Evolutionary conservation across 2,888 invertebrate species (phyloP).

Genomic region (Leucoma salicis): DNA sequence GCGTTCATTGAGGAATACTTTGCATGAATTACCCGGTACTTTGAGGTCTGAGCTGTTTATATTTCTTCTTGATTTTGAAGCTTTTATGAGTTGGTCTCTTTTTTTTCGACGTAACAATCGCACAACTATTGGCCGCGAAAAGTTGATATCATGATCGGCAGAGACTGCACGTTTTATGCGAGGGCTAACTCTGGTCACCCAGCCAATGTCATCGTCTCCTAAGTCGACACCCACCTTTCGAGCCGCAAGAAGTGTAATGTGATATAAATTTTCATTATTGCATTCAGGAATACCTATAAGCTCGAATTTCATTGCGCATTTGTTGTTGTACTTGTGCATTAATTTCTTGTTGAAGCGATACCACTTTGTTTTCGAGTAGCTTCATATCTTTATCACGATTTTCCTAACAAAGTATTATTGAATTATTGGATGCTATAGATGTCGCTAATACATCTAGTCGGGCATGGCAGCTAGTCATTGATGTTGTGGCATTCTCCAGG

Average conservation of each 20-base stretch:
- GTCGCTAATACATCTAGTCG: slow-evolving; percentile 3
- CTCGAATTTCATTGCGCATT: slow-evolving; percentile 23
- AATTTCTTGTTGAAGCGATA: slow-evolving; percentile 10
- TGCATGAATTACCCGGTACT: slow-evolving; percentile 4
- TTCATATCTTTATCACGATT: not conserved
- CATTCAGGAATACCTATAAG: slow-evolving; percentile 20
- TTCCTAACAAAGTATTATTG: slow-evolving; percentile 1
- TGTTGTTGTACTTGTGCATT: slow-evolving; percentile 14
- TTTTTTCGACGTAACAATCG: slow-evolving; percentile 17
- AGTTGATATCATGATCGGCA: not conserved
- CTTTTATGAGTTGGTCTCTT: slow-evolving; percentile 22
- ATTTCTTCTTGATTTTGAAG: slow-evolving; percentile 21
- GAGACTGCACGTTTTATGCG: not conserved
- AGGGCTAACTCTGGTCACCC: slow-evolving; percentile 15
- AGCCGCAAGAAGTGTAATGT: slow-evolving; percentile 12
- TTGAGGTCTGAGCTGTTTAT: slow-evolving; percentile 16
- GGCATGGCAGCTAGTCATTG: slow-evolving; percentile 1
- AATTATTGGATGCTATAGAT: not conserved
- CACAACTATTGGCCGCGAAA: slow-evolving; percentile 22
- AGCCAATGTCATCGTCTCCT: slow-evolving; percentile 21
- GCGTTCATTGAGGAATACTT: slow-evolving; percentile 19
- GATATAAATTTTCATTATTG: slow-evolving; percentile 19
- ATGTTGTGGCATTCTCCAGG: slow-evolving; percentile 7
- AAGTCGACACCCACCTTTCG: slow-evolving; percentile 21
- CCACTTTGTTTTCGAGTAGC: slow-evolving; percentile 2